A percentile compares a stretch with the other conserved stretches of the same genome.
phyloP scores from a whole-genome alignment of 1,140 invertebrate genomes.

The Cheumatopsyche charites region DNA sequence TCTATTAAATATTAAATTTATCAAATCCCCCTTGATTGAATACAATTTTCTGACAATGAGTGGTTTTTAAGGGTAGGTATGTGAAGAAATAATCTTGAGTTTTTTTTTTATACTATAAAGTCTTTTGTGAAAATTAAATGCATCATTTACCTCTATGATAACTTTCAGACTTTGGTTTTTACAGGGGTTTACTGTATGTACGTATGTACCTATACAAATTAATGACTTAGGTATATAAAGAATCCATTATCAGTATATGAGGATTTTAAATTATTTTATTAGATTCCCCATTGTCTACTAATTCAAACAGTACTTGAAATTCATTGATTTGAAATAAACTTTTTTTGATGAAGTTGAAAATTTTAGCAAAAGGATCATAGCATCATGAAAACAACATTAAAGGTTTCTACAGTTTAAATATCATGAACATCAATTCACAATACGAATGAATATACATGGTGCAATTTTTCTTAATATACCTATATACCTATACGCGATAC shows the following conservation, averaged over 20 bases:
- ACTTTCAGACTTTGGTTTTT: slow-evolving; percentile 26
- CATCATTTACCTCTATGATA: slow-evolving; percentile 18
- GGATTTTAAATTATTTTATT: neutral
- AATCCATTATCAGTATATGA: slow-evolving; percentile 8
- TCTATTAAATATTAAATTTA: too few species aligned
- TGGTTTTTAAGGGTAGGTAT: too few species aligned
- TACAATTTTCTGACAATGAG: too few species aligned
- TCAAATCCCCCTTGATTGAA: too few species aligned
- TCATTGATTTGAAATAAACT: neutral
- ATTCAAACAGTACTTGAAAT: neutral
- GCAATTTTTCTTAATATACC: too few species aligned
- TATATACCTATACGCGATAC: too few species aligned
- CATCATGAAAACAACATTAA: too few species aligned
- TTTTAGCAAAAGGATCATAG: too few species aligned
- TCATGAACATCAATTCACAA: too few species aligned
- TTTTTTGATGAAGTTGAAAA: slow-evolving; percentile 23
- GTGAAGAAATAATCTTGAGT: slow-evolving; percentile 12
- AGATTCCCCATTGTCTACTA: neutral
- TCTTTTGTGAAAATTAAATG: slow-evolving; percentile 28
- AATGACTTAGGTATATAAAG: slow-evolving; percentile 27
- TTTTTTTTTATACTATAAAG: slow-evolving; percentile 26
- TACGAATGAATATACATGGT: too few species aligned
- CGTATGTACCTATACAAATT: neutral
- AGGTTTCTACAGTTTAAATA: too few species aligned
- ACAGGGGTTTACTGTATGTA: slow-evolving; percentile 29